Percentiles rank a stretch among this genome's conserved stretches.
Evolutionary conservation across 2,888 invertebrate species (phyloP).

Genomic region (Drosophila fungiperda): DNA sequence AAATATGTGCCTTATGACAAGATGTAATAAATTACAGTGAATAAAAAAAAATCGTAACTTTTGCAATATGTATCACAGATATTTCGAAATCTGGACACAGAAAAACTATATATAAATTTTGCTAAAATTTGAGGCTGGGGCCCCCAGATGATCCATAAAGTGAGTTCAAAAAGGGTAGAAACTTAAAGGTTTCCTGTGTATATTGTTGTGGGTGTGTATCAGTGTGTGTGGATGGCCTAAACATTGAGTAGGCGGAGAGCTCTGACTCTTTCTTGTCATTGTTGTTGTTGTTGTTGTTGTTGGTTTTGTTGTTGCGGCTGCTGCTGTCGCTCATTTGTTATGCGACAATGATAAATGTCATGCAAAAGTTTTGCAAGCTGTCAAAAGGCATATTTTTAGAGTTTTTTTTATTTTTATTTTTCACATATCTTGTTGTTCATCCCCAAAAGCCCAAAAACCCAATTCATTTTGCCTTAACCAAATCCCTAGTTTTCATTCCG

Average conservation of each 20-base stretch:
- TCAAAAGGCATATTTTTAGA: slow-evolving; percentile 68
- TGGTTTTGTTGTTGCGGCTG: slow-evolving; percentile 29
- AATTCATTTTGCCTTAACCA: slow-evolving; percentile 25
- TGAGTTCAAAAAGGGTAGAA: slow-evolving; percentile 22
- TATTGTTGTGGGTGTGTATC: slow-evolving; percentile 14
- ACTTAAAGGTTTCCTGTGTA: slow-evolving; percentile 53
- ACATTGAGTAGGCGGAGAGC: slow-evolving; percentile 28
- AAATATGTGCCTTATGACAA: slow-evolving; percentile 4
- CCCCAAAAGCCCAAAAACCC: slow-evolving; percentile 15
- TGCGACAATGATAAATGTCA: slow-evolving; percentile 83
- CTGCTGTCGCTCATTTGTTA: slow-evolving; percentile 74
- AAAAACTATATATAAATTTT: slow-evolving; percentile 1
- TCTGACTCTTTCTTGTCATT: slow-evolving; percentile 50
- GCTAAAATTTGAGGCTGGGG: not conserved
- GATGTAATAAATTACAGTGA: not conserved
- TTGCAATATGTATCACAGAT: slow-evolving; percentile 2
- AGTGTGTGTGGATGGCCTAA: slow-evolving; percentile 35
- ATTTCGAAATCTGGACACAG: not conserved
- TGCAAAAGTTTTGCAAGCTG: slow-evolving; percentile 81
- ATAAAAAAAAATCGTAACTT: not conserved
- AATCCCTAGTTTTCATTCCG: slow-evolving; percentile 16
- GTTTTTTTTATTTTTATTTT: slow-evolving; percentile 49
- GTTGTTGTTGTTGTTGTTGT: slow-evolving; percentile 29
- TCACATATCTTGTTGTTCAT: slow-evolving; percentile 48
- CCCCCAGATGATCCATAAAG: not conserved